phyloP scores from a whole-genome alignment of 2,888 invertebrate genomes.

The Spisula subtruncata region DNA sequence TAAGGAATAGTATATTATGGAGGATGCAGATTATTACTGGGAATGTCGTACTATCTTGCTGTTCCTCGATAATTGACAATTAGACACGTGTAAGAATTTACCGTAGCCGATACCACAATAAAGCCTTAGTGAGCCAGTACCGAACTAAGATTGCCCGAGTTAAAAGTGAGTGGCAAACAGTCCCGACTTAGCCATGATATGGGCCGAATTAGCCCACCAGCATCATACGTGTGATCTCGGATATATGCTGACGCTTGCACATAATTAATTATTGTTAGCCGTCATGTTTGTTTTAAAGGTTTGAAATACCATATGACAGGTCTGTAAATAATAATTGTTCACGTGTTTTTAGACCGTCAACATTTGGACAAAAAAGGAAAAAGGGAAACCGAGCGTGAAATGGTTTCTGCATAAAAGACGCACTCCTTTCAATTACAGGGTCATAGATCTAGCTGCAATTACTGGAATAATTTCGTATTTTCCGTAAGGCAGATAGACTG shows the following conservation, averaged over 20 bases:
- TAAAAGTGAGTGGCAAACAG: no score
- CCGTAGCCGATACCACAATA: no score
- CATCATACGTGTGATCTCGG: not conserved
- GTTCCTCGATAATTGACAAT: no score
- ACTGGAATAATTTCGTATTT: not conserved
- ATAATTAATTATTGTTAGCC: not conserved
- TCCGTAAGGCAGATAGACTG: not conserved
- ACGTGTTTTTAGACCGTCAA: not conserved
- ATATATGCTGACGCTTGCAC: not conserved
- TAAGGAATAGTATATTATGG: no score
- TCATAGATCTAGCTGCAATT: constrained; percentile 20
- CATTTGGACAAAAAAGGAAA: not conserved
- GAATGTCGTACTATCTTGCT: no score
- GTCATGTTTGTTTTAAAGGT: not conserved
- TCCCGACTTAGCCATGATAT: no score
- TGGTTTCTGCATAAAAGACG: not conserved
- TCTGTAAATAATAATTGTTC: no score
- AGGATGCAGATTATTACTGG: no score
- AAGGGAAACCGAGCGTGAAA: not conserved
- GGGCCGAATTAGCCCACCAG: not conserved
- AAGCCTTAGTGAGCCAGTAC: no score
- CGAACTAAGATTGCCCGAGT: no score
- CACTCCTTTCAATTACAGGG: not conserved
- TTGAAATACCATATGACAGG: not conserved
- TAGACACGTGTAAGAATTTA: no score